A percentile compares a stretch with the other conserved stretches of the same genome.
These are phyloP conservation scores for Polyploca ridens DNA, from an alignment of 2,888 invertebrate species.

Conservation along the genomic window DNA sequence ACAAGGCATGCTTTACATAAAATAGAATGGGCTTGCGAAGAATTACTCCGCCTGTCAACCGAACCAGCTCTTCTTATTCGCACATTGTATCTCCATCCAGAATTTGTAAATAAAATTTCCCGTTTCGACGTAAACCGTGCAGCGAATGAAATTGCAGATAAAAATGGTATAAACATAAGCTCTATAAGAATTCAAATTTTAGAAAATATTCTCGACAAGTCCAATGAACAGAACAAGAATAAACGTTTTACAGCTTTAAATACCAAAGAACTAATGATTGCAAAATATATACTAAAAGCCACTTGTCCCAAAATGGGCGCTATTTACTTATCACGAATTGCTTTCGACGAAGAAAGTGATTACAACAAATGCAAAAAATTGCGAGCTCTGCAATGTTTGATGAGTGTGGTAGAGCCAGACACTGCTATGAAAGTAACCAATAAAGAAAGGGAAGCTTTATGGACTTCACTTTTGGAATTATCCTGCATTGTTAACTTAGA, in stretches of 20 bases:
- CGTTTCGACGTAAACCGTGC: constrained; percentile 75
- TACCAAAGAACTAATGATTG: constrained; percentile 69
- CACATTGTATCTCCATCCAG: constrained; percentile 73
- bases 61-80: constrained; percentile 79
- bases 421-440: constrained; percentile 76
- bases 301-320: constrained; percentile 82
- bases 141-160: constrained; percentile 80
- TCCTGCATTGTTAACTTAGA: constrained; percentile 71
- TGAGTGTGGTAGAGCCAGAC: constrained; percentile 76
- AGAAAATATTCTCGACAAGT: constrained; percentile 73
- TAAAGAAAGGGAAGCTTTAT: constrained; percentile 68
- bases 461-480: constrained; percentile 73
- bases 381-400: constrained; percentile 76
- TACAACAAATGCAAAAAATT: constrained; percentile 77
- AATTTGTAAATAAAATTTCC: constrained; percentile 70
- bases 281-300: constrained; percentile 79
- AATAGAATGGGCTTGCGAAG: constrained; percentile 78
- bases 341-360: constrained; percentile 76
- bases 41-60: constrained; percentile 69
- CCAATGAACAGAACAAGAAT: constrained; percentile 50
- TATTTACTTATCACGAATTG: constrained; percentile 78
- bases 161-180: constrained; percentile 76
- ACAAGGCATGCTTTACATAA: constrained; percentile 77
- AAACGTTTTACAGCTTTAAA: constrained; percentile 56
- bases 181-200: constrained; percentile 77